Conservation (phyloP, 2,113 vertebrate genomes). For the Rhipidura dahli region DNA sequence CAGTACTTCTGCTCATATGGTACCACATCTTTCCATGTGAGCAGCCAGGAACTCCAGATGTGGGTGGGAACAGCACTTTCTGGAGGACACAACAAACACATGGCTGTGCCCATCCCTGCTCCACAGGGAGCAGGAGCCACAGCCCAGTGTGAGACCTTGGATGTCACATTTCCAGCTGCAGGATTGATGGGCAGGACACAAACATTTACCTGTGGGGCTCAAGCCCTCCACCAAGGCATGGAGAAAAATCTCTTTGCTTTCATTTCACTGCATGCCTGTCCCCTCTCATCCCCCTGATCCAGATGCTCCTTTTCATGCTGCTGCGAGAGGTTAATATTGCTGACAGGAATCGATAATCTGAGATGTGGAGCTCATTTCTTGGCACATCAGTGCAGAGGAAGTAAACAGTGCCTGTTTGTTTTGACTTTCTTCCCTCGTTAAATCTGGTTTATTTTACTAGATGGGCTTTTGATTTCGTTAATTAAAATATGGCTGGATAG, state of each 20-base stretch:
- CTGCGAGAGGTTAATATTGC: neutral
- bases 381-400: neutral
- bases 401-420: conserved; percentile 46
- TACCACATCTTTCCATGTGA: neutral
- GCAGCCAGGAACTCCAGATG: neutral
- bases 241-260: neutral
- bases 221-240: rapidly evolving
- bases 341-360: neutral
- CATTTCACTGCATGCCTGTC: neutral
- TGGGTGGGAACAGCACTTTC: neutral
- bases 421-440: conserved; percentile 46
- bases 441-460: conserved; percentile 60
- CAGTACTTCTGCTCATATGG: neutral
- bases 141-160: neutral
- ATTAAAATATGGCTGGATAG: conserved; percentile 4
- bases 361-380: conserved; percentile 15
- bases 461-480: conserved; percentile 46
- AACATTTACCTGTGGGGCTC: neutral
- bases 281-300: neutral
- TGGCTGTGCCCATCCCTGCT: neutral
- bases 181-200: neutral
- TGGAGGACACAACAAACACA: neutral
- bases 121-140: rapidly evolving
- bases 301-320: neutral
- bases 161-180: neutral